Base-by-base conservation (phyloP, 2,797 vertebrate genomes). In the Dromococcyx pavoninus region DNA sequence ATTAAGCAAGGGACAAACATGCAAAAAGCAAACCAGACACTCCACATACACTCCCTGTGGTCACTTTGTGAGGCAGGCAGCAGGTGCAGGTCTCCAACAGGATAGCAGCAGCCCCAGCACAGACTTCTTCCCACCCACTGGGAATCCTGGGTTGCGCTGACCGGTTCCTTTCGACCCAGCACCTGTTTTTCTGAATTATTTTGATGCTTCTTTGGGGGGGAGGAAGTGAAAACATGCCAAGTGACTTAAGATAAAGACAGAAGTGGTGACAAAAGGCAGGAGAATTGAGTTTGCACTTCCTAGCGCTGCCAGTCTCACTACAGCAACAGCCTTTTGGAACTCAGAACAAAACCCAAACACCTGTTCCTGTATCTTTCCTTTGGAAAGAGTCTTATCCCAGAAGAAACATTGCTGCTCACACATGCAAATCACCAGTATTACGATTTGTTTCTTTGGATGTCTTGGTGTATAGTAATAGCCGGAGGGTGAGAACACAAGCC, bases 111-210 rank as follows among this genome's bases (percentile, higher is more conserved):
- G 44, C 8, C 17, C 54, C 76, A 77, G 48, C 8, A 66, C n/a
- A 39, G 33, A 46, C 1, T 0, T 9, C 56, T 13, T 53, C 35
- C 43, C 17, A 2, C 19, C 18, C 58, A 12, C 28, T 16, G 35
- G 32, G 28, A 84, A 65, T 14, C 12, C 32, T 25, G 60, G 6
- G 17, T 28, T 22, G 35, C 28, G 18, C 48, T 48, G 28, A 57
- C 56, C 35, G 41, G 39, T 28, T 54, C 53, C 64, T 73, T 46
- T 80, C 33, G 15, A 44, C 8, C 7, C 62, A 46, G 4, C 3
- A 66, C 16, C 74, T 53, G 28, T 54, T 82, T 27, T 64, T 69
- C 44, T 8, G 25, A 11, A 15, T 28, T 72, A 23, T 65, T 58
- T n/a, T 84, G 56, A 13, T 56, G 39, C 37, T 81, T 16, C 46